Percentiles rank a stretch among this genome's conserved stretches.
Evolutionary conservation across 64 coral and sea anemone genomes (phyloP).

Genomic region (Montipora cactus): DNA sequence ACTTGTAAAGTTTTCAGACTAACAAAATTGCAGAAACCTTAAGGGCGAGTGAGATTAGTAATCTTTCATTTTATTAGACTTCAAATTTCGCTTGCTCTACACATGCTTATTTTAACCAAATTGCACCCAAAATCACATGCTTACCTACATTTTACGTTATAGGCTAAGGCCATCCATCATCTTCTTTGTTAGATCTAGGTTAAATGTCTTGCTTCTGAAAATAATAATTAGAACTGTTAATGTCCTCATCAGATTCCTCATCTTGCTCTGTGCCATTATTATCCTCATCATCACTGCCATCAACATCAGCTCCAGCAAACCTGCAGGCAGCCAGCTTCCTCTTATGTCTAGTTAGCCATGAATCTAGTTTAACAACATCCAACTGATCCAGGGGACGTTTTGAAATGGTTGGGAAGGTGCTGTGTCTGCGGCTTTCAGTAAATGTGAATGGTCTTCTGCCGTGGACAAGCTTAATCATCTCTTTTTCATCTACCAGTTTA

Average conservation of each 20-base stretch:
- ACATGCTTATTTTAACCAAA: no score
- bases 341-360: conserved; percentile 33
- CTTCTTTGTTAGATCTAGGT: no score
- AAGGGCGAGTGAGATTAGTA: no score
- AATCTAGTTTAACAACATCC: conserved; percentile 20
- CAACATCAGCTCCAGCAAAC: not conserved
- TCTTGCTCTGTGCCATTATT: not conserved
- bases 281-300: not conserved
- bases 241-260: not conserved
- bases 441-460: not conserved
- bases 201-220: no score
- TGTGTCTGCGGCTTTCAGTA: conserved; percentile 1
- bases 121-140: no score
- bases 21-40: no score
- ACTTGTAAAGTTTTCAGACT: no score
- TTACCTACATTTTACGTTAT: no score
- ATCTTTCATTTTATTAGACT: no score
- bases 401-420: conserved; percentile 28
- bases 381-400: conserved; percentile 39
- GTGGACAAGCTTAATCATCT: conserved; percentile 33
- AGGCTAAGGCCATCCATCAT: no score
- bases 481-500: conserved; percentile 17
- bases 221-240: not conserved
- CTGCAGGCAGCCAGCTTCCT: not conserved
- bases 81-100: no score